These are phyloP conservation scores for Heterohyrax brucei DNA, from an alignment of 2,797 vertebrate genomes.

Conservation along the genomic window DNA sequence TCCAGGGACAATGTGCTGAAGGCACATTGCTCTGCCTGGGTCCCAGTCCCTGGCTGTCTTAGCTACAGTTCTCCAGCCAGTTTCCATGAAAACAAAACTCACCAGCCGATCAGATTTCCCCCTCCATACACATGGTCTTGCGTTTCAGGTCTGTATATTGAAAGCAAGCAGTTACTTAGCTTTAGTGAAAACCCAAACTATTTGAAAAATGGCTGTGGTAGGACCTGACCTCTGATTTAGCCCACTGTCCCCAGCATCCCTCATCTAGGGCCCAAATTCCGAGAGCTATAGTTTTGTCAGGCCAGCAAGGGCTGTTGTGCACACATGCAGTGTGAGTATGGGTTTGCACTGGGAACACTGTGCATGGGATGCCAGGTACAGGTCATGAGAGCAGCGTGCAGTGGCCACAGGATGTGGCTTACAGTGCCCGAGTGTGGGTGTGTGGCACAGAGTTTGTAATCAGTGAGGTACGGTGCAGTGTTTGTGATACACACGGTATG, in stretches of 20 bases:
- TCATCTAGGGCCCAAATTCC: slow-evolving; percentile 31
- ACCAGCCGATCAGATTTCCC: slow-evolving; percentile 4
- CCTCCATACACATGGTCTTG: not conserved
- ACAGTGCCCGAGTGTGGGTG: not conserved
- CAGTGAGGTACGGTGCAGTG: fast-evolving
- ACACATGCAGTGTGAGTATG: too few relatives aligned
- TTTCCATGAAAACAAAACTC: slow-evolving; percentile 57
- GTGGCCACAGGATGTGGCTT: not conserved
- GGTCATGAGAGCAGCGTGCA: not conserved
- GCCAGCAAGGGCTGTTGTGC: not conserved
- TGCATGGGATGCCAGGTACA: not conserved
- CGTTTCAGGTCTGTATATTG: slow-evolving; percentile 52
- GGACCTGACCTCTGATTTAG: slow-evolving; percentile 77
- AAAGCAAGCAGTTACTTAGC: slow-evolving; percentile 42
- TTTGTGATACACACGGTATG: fast-evolving
- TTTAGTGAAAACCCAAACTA: slow-evolving; percentile 82
- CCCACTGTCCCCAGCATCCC: not conserved
- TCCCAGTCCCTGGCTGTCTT: slow-evolving; percentile 10
- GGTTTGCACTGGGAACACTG: not conserved
- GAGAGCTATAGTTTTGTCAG: not conserved
- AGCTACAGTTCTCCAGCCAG: not conserved
- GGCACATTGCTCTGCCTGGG: not conserved
- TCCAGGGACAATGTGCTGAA: not conserved
- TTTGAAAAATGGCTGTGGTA: slow-evolving; percentile 69
- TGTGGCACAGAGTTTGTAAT: fast-evolving